Evolutionary conservation across 2,113 vertebrate genomes (phyloP).

Genomic region (Mixornis gularis): DNA sequence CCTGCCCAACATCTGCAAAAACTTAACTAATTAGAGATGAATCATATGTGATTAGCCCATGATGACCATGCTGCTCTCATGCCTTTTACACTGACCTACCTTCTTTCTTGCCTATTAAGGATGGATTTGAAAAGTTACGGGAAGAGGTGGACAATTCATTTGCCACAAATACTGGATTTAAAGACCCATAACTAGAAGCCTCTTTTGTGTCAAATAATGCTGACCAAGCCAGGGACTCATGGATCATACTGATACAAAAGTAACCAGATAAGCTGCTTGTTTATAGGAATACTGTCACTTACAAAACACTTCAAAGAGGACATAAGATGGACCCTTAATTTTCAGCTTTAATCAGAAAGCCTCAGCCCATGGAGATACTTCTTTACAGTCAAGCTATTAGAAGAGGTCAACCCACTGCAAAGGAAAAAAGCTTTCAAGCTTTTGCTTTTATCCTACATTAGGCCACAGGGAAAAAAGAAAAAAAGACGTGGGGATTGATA

Average conservation of each 20-base stretch:
- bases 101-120: background rate
- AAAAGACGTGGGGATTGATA: background rate
- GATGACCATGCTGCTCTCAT: background rate
- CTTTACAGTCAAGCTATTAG: background rate
- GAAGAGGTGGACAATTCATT: background rate
- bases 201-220: background rate
- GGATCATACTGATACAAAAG: background rate
- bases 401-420: background rate
- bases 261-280: background rate
- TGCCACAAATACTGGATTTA: background rate
- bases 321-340: background rate
- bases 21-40: background rate
- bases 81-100: background rate
- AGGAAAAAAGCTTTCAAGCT: background rate
- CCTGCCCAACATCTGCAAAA: background rate
- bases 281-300: background rate
- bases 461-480: accelerated
- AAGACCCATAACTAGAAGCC: background rate
- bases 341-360: background rate
- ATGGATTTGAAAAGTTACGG: background rate
- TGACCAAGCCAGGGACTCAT: background rate
- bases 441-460: background rate
- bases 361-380: background rate
- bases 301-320: background rate
- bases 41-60: background rate